Percentiles rank a stretch among this genome's conserved stretches.
Conservation (phyloP, 1,140 invertebrate species). For the Melanaphis sacchari region DNA sequence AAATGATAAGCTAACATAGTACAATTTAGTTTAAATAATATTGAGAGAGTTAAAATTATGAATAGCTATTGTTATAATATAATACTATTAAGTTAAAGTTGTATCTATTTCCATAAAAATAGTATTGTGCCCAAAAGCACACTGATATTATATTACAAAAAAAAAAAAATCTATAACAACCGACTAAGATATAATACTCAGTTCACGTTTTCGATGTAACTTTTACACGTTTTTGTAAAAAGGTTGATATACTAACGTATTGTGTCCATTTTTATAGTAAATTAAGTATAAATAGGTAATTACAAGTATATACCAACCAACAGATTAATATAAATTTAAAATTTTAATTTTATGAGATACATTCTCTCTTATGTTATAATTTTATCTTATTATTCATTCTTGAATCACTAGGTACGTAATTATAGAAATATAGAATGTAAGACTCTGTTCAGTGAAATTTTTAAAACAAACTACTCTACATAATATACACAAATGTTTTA, state of each 20-base stretch:
- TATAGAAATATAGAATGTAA: not conserved
- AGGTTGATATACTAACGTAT: not conserved
- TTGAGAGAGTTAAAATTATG: not conserved
- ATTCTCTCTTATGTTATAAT: not conserved
- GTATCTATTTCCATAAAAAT: not conserved
- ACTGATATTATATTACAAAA: not conserved
- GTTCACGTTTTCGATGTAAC: not conserved
- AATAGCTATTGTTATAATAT: not conserved
- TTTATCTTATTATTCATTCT: not conserved
- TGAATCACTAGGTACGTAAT: not conserved
- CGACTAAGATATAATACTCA: not conserved
- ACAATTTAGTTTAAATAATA: not conserved
- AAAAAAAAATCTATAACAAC: not conserved
- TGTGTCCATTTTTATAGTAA: not conserved
- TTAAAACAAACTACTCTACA: not conserved
- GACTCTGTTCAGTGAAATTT: not conserved
- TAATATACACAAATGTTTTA: not conserved
- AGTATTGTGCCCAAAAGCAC: not conserved
- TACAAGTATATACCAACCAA: not conserved
- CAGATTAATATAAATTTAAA: not conserved
- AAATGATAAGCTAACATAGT: not conserved
- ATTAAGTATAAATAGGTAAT: not conserved
- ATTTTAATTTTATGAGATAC: not conserved
- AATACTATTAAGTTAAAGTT: not conserved
- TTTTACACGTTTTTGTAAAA: not conserved